phyloP scores from a whole-genome alignment of 2,888 invertebrate genomes.

The Macrosiphum euphorbiae region DNA sequence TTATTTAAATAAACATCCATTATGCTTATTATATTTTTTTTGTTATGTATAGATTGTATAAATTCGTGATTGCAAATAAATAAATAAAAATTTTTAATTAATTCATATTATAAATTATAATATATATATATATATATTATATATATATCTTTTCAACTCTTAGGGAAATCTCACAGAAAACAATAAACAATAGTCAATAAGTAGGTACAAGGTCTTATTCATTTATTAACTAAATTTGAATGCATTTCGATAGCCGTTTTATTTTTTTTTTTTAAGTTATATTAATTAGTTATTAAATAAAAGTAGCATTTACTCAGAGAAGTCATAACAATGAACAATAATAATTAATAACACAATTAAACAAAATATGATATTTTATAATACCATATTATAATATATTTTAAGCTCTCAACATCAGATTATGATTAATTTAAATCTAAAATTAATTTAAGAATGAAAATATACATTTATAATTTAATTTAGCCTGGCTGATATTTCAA shows the following conservation, averaged over 20 bases:
- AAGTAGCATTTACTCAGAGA: neutral
- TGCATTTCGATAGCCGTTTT: neutral
- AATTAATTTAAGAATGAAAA: neutral
- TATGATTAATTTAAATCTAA: conserved; percentile 3
- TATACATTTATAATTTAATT: neutral
- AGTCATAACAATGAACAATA: neutral
- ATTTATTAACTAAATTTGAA: neutral
- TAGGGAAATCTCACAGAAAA: neutral
- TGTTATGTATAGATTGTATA: no score
- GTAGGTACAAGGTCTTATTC: neutral
- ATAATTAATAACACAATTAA: neutral
- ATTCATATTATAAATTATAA: no score
- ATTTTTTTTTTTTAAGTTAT: neutral
- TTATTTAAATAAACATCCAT: no score
- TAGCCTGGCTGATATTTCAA: neutral
- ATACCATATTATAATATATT: neutral
- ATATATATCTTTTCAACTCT: neutral
- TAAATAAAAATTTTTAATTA: no score
- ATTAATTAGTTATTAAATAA: neutral
- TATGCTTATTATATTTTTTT: no score
- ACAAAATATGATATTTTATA: neutral
- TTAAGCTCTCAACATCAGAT: neutral
- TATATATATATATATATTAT: no score
- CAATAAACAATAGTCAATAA: neutral
- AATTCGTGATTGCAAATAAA: no score